Base-by-base conservation (phyloP, 2,113 vertebrate species). In the Varanus salvator region DNA sequence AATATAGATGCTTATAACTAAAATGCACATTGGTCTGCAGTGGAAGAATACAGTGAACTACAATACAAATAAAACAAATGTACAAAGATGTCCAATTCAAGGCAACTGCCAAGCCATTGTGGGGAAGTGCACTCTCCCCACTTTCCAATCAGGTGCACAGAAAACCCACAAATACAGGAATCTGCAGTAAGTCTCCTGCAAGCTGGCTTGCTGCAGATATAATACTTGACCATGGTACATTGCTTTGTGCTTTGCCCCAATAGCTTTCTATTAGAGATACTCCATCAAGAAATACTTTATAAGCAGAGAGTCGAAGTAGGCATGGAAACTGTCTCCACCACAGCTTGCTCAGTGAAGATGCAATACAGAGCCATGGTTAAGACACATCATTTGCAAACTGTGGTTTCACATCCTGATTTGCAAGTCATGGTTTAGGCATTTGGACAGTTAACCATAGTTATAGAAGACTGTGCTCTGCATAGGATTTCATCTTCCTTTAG, bases 11-110 rank as follows among this genome's bases (percentile, higher is more conserved):
- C 75, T 48, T 77, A 27, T 77, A 44, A 48, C 21, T 77, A 77
- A 77, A 77, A 64, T 64, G 15, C 27, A 57, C 57, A 31, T 15
- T 80, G 77, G 25, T 5, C 15, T 80, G 50, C 50, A 80, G 23
- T 14, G 57, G 34, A 8, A 64, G 34, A 25, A n/a, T 83, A 25
- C 38, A 6, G 60, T 38, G 54, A 82, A 84, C 89, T 90, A 44
- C 38, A 44, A 44, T 44, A 44, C 38, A 44, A 44, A 44, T 44
- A 81, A 91, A 91, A 92, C 2, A 31, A 44, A 90, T 88, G 92
- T 94, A 88, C 52, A 90, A 21, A 54, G 83, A 74, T 84, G 86
- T 17, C 29, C 25, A 89, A 76, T 21, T 69, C 8, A 68, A 17
- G n/a, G 21, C 52, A 64, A 82, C 50, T 31, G 50, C 48, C 76